These are phyloP conservation scores for Drosophila setifemur DNA, from an alignment of 1,140 invertebrate genomes.

Conservation along the genomic window DNA sequence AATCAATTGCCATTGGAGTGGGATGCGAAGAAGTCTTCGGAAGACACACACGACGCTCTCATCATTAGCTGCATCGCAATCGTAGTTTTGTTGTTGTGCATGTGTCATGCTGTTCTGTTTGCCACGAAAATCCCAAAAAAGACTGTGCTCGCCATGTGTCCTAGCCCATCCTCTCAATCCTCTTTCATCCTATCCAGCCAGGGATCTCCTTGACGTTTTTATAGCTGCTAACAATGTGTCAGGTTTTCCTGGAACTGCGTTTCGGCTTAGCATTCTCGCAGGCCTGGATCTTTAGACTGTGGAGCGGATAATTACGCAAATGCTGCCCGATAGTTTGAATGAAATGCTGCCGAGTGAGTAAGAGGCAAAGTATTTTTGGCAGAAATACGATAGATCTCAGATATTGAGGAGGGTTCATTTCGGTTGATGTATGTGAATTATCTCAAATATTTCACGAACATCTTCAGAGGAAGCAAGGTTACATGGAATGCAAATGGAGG, in stretches of 20 bases:
- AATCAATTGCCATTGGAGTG: slow-evolving; percentile 40
- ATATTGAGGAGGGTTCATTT: slow-evolving; percentile 2
- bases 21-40: slow-evolving; percentile 6
- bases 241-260: slow-evolving; percentile 65
- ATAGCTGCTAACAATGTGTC: slow-evolving; percentile 75
- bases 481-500: slow-evolving; percentile 25
- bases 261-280: slow-evolving; percentile 8
- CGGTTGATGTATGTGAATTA: slow-evolving; percentile 19
- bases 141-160: slow-evolving; percentile 58
- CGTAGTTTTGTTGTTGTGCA: slow-evolving; percentile 24
- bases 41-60: slow-evolving; percentile 42
- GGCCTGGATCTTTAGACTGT: slow-evolving; percentile 8
- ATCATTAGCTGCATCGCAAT: slow-evolving; percentile 39
- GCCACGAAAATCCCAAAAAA: slow-evolving; percentile 60
- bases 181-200: slow-evolving; percentile 14
- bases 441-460: slow-evolving; percentile 27
- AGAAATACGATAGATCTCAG: slow-evolving; percentile 40
- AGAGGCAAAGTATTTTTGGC: slow-evolving; percentile 30
- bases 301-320: slow-evolving; percentile 45
- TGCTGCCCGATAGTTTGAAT: slow-evolving; percentile 32
- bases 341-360: slow-evolving; percentile 26
- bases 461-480: slow-evolving; percentile 30
- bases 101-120: slow-evolving; percentile 62
- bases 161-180: slow-evolving; percentile 6
- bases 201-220: slow-evolving; percentile 66